A percentile compares a stretch with the other conserved stretches of the same genome.
Evolutionary conservation across 2,888 invertebrate genomes (phyloP).

Genomic region (Ctenicera cuprea): DNA sequence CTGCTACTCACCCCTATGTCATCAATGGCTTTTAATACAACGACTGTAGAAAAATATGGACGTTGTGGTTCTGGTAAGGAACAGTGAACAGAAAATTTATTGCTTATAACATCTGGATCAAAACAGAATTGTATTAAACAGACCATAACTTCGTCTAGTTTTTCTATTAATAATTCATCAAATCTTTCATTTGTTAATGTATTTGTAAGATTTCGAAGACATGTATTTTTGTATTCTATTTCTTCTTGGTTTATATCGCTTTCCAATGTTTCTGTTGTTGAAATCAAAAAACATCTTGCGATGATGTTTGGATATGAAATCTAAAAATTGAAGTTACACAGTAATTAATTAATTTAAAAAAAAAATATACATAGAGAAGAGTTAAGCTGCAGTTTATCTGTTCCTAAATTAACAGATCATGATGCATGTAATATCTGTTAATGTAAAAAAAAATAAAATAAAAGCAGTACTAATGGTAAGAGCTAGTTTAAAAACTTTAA

Average conservation of each 20-base stretch:
- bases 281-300: slow-evolving; percentile 56
- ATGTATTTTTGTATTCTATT: slow-evolving; percentile 60
- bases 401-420: too few relatives aligned
- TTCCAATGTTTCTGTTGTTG: slow-evolving; percentile 59
- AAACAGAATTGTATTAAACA: slow-evolving; percentile 68
- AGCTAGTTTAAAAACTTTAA: too few relatives aligned
- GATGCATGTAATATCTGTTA: too few relatives aligned
- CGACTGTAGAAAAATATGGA: slow-evolving; percentile 71
- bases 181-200: slow-evolving; percentile 61
- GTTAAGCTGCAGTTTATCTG: too few relatives aligned
- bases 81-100: slow-evolving; percentile 66
- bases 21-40: slow-evolving; percentile 71
- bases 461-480: too few relatives aligned
- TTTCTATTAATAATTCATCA: slow-evolving; percentile 68
- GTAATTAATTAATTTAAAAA: too few relatives aligned
- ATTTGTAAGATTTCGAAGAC: slow-evolving; percentile 63
- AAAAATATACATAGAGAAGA: too few relatives aligned
- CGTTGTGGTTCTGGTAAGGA: slow-evolving; percentile 67
- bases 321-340: slow-evolving; percentile 4
- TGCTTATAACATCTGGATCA: slow-evolving; percentile 68
- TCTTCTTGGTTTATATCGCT: slow-evolving; percentile 61
- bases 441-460: too few relatives aligned
- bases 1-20: slow-evolving; percentile 72
- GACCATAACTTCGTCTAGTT: slow-evolving; percentile 71
- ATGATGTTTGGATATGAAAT: slow-evolving; percentile 49